Base-by-base conservation (phyloP, 2,888 invertebrate species). In the Pterostichus madidus region DNA sequence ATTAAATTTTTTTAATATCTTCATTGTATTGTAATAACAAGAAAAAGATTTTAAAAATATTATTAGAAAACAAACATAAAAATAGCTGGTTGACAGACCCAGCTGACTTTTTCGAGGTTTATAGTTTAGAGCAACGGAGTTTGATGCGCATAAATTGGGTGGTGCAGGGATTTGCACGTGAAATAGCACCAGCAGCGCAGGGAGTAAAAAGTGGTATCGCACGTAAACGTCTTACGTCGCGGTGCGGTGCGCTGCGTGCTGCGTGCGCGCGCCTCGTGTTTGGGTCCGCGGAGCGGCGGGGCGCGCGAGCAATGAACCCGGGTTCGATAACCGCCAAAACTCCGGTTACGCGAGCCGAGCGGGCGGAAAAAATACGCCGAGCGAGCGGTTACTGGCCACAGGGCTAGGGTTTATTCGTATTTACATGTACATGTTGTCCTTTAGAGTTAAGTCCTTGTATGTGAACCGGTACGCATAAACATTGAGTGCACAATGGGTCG, bases 291-390 rank as follows among this genome's bases (percentile, higher is more conserved):
- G 80, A 80, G 82, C 84, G 82, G 73, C 80, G 59, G 61, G 77
- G 56, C 35, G 79, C 68, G 84, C 83, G 80, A 61, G 80, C 85
- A 84, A 84, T 83, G 83, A 83, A 83, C 83, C 46, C 83, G 77
- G 68, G 83, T 76, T 83, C 77, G 77, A 77, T 61, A 75, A 83
- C 80, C 84, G 76, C 83, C 78, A 83, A 80, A 83, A 76, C 83
- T 75, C 83, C 35, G 77, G 82, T 78, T 78, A 59, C 39, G 73
- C 80, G 76, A 81, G 68, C 24, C 75, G 56, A 53, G 24, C 76
- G 80, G 17, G 24, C 83, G 76, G 39, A 83, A 73, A 81, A 79
- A 80, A 83, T 52, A 76, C 32, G 13, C 32, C 17, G 75, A 75
- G 44, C 68, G 52, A 77, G 39, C 76, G 76, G 24, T 32, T 35